phyloP scores from a whole-genome alignment of 2,797 vertebrate genomes.

The Basileuterus tristriatus region DNA sequence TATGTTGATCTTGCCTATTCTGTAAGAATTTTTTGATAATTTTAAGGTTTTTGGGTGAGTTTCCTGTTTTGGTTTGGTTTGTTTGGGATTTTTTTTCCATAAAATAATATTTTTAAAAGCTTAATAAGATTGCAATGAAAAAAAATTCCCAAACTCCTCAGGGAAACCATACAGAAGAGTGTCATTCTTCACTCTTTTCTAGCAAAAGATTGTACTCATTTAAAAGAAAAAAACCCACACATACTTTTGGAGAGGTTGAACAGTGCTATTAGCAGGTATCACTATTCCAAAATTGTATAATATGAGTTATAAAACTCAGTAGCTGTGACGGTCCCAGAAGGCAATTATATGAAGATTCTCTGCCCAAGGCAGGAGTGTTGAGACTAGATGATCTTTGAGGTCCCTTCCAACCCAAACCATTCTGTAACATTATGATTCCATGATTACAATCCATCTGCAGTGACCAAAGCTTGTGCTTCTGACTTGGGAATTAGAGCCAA shows the following conservation, averaged over 20 bases:
- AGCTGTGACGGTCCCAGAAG: neutral
- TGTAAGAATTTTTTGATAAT: neutral
- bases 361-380: neutral
- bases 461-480: neutral
- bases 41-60: fast-evolving
- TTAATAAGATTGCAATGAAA: neutral
- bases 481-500: neutral
- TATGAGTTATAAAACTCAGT: neutral
- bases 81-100: neutral
- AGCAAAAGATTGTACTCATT: neutral
- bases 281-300: neutral
- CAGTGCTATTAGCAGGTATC: neutral
- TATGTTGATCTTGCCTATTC: neutral
- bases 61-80: neutral
- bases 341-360: neutral
- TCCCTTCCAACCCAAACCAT: neutral
- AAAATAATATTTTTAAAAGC: neutral
- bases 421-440: neutral
- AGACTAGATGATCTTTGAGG: neutral
- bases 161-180: fast-evolving
- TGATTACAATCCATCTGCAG: neutral
- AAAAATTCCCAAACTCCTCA: fast-evolving
- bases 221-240: neutral
- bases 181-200: neutral
- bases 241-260: neutral